Evolutionary conservation across 2,888 invertebrate species (phyloP).

Genomic region (Morpho helenor): DNA sequence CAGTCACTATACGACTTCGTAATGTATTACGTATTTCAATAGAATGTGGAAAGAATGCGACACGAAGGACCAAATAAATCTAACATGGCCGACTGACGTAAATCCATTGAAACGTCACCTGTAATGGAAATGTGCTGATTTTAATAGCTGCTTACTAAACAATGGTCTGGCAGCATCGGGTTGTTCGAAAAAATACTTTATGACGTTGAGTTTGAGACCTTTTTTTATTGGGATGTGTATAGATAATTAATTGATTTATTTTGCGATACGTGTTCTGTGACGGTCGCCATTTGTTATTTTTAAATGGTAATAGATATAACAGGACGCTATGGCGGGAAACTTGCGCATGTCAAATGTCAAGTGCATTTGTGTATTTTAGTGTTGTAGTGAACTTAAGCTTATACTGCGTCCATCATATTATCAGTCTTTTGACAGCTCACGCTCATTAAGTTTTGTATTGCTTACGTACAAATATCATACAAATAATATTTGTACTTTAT

Average conservation of each 20-base stretch:
- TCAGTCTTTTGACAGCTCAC: no score
- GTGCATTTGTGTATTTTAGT: background rate
- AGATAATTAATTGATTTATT: background rate
- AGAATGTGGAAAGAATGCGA: slow-evolving; percentile 1
- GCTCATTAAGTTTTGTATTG: no score
- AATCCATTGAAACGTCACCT: slow-evolving; percentile 16
- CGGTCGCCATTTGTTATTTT: background rate
- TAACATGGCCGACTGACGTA: slow-evolving; percentile 22
- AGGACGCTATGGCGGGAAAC: slow-evolving; percentile 2
- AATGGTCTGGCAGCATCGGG: slow-evolving; percentile 1
- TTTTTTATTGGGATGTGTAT: background rate
- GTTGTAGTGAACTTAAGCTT: no score
- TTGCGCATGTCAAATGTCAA: background rate
- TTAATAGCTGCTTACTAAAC: slow-evolving; percentile 16
- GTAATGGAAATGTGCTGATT: slow-evolving; percentile 20
- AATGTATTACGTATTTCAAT: background rate
- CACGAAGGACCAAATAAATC: slow-evolving; percentile 16
- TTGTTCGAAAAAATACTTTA: slow-evolving; percentile 4
- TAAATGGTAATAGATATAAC: slow-evolving; percentile 1
- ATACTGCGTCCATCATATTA: no score
- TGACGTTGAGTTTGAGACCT: background rate
- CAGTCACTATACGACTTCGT: no score
- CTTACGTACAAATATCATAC: no score
- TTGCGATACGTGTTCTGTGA: slow-evolving; percentile 6
- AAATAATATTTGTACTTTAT: no score